Conservation (phyloP, 92 coral and sea anemone genomes). For the Plumapathes pennacea region DNA sequence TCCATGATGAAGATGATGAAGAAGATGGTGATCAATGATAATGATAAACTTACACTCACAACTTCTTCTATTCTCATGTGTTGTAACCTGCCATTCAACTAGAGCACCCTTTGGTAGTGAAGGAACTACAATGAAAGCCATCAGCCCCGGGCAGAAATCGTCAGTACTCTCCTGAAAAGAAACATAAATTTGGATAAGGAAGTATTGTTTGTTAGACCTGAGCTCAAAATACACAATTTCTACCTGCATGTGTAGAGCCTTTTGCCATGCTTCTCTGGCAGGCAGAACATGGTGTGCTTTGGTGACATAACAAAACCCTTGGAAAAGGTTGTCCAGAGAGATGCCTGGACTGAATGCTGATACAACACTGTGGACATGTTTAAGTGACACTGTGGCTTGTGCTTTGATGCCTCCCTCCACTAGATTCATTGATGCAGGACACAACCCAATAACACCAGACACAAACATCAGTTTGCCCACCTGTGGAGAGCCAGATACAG, state of each 20-base stretch:
- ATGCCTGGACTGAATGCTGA: constrained; percentile 56
- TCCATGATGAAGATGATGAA: too few relatives aligned
- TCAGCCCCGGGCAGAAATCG: too few relatives aligned
- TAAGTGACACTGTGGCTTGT: constrained; percentile 71
- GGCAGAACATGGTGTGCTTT: constrained; percentile 36
- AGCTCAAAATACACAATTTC: too few relatives aligned
- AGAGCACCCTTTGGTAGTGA: constrained; percentile 74
- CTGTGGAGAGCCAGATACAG: too few relatives aligned
- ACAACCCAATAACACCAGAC: constrained; percentile 82
- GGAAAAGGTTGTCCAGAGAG: constrained; percentile 56
- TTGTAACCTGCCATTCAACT: constrained; percentile 80
- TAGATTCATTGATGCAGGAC: constrained; percentile 74
- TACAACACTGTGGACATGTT: constrained; percentile 71
- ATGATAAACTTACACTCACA: constrained; percentile 25
- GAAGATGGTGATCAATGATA: too few relatives aligned
- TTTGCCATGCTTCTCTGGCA: constrained; percentile 62
- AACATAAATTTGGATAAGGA: too few relatives aligned
- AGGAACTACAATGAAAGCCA: constrained; percentile 68
- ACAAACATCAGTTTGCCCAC: constrained; percentile 46
- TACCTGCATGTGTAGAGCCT: constrained; percentile 42
- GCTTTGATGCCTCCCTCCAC: constrained; percentile 58
- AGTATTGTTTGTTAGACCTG: too few relatives aligned
- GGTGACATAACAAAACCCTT: constrained; percentile 80
- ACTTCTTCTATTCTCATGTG: constrained; percentile 15
- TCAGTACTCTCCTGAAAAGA: too few relatives aligned